Evolutionary conservation across 2,888 invertebrate genomes (phyloP).

Genomic region (Priocnemis perturbator): DNA sequence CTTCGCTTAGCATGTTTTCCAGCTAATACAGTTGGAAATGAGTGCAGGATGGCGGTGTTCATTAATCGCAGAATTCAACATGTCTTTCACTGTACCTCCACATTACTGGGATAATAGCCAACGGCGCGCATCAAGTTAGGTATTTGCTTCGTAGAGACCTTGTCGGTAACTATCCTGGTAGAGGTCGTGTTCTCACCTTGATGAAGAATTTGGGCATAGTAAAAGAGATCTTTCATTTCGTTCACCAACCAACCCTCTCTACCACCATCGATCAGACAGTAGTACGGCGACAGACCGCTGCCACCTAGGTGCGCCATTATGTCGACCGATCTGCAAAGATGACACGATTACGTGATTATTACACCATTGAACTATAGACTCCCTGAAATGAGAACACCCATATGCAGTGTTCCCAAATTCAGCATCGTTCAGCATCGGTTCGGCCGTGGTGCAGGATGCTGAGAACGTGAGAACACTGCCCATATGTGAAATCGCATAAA

Average conservation of each 20-base stretch:
- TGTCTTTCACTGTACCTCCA: slow-evolving; percentile 77
- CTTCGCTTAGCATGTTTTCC: slow-evolving; percentile 79
- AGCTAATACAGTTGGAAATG: slow-evolving; percentile 76
- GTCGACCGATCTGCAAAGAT: slow-evolving; percentile 76
- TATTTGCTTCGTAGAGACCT: slow-evolving; percentile 81
- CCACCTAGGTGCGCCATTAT: slow-evolving; percentile 77
- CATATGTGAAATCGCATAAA: too few species aligned
- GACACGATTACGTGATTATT: too few species aligned
- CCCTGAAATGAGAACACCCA: too few species aligned
- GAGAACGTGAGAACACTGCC: too few species aligned
- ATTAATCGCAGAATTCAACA: neutral
- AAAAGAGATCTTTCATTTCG: slow-evolving; percentile 86
- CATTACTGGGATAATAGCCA: slow-evolving; percentile 85
- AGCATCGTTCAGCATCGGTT: too few species aligned
- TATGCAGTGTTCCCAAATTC: too few species aligned
- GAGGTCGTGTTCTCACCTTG: slow-evolving; percentile 83
- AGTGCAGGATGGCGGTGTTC: neutral
- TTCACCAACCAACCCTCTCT: slow-evolving; percentile 83
- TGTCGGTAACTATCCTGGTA: slow-evolving; percentile 79
- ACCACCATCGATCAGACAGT: slow-evolving; percentile 83
- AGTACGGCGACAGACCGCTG: slow-evolving; percentile 81
- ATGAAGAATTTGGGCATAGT: slow-evolving; percentile 85
- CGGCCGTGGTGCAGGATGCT: too few species aligned
- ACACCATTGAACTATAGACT: too few species aligned
- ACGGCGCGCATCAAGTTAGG: slow-evolving; percentile 85